Conservation (phyloP, 2,113 vertebrate genomes). For the Mesoclemmys tuberculata region DNA sequence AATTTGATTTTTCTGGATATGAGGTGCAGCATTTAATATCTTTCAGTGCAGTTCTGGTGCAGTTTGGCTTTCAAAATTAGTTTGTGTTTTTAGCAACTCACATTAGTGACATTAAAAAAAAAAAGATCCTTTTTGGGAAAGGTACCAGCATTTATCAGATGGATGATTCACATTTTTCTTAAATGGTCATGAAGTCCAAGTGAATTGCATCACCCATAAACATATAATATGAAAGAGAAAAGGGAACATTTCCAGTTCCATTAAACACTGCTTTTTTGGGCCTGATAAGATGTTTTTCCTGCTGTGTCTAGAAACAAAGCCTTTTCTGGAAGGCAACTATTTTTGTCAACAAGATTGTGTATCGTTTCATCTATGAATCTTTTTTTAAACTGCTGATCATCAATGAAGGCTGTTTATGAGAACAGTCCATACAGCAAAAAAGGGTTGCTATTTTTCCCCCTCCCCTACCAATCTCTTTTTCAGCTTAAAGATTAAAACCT, state of each 20-base stretch:
- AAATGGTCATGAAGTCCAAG: conserved; percentile 2
- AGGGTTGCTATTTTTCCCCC: neutral
- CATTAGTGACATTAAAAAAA: neutral
- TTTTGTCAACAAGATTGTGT: neutral
- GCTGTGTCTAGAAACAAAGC: neutral
- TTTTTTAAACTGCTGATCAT: neutral
- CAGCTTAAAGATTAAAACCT: conserved; percentile 25
- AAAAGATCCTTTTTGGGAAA: conserved; percentile 47
- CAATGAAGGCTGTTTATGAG: neutral
- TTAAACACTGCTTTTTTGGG: neutral
- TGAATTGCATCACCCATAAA: conserved; percentile 1
- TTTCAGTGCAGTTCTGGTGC: neutral
- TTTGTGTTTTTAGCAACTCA: conserved; percentile 36
- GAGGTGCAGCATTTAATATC: neutral
- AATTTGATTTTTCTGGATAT: neutral
- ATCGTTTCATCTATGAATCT: neutral
- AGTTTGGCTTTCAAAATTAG: conserved; percentile 45
- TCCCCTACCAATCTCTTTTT: neutral
- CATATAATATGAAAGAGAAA: neutral
- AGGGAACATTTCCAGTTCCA: neutral
- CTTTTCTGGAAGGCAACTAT: neutral
- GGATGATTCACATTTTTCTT: conserved; percentile 50
- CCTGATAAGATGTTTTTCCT: neutral
- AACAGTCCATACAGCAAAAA: too few species aligned
- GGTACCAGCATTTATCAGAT: neutral